These are phyloP conservation scores for Hestina assimilis DNA, from an alignment of 1,140 invertebrate genomes.

Conservation along the genomic window DNA sequence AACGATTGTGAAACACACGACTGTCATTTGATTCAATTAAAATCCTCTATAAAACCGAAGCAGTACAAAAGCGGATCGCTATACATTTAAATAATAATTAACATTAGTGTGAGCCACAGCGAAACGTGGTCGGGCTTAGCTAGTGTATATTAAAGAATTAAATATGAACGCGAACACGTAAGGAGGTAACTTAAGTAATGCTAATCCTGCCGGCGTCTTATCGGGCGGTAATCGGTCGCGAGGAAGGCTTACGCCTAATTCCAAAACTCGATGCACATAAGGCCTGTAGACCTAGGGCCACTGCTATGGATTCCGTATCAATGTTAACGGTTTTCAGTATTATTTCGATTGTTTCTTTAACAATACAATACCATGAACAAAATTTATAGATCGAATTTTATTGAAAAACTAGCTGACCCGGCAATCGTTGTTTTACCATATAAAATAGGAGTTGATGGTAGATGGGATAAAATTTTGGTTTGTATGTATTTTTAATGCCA, in stretches of 20 bases:
- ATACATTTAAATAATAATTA: no score
- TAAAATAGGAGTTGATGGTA: no score
- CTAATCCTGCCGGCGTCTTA: conserved; percentile 5
- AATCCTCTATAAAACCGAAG: no score
- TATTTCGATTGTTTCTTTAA: background rate
- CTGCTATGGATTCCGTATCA: conserved; percentile 14
- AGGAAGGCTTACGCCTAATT: conserved; percentile 1
- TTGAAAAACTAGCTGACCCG: no score
- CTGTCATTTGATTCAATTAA: no score
- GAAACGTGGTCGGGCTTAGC: no score
- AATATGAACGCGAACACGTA: background rate
- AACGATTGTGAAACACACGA: no score
- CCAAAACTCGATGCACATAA: conserved; percentile 8
- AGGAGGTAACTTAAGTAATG: background rate
- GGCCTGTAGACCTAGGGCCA: conserved; percentile 2
- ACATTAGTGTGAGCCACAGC: no score
- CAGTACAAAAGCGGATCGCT: no score
- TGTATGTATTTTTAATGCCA: no score
- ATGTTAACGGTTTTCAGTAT: conserved; percentile 5
- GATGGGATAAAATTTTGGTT: no score
- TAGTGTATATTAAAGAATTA: background rate
- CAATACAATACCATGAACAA: background rate
- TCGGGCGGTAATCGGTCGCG: conserved; percentile 10
- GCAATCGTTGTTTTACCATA: no score
- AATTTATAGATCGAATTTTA: background rate